Evolutionary conservation across 2,113 vertebrate species (phyloP), one percentile per base, ranked within the genome.

Genomic region (Planiliza haematocheilus): DNA sequence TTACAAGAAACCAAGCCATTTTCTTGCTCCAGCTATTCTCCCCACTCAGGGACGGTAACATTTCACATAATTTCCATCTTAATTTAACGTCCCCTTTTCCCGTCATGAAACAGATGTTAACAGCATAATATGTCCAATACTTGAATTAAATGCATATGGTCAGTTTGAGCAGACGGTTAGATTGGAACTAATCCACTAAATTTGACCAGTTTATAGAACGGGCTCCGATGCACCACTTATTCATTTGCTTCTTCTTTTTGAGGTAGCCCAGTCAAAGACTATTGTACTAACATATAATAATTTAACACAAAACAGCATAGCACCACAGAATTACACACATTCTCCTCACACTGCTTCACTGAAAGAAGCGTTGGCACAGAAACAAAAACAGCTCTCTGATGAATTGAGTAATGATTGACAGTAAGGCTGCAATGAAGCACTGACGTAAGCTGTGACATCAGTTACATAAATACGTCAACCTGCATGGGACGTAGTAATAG

Each of bases 61-160:
- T 82, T 60, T 82, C 75, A 79, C 34, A 68, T 81, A 85, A 30
- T 30, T 38, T 53, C 62, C 45, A 59, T 71, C 75, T 52, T 63
- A 59, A 18, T 81, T 58, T 70, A 21, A 68, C 2, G 24, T 30
- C 46, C 1, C 34, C 64, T 73, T 75, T 71, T 45, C 45, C 52
- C 64, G 50, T 63, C 71, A 76, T 58, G 20, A 62, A 82, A 72
- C 7, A 4, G 7, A 70, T 52, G 20, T 52, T 64, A 50, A 56
- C 21, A 53, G 62, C 34, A 66, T 48, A 68, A 74, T 13, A 49
- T 58, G 68, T 61, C n/a, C 24, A 30, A 30, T 43, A 72, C 70
- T 50, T 62, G 20, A 56, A 38, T 63, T 56, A 77, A 68, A 70
- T 57, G 60, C 46, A 34, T 57, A 73, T 65, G 49, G 80, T 68